Conservation (phyloP, 2,797 vertebrate genomes). For the Rhadinocentrus ornatus region DNA sequence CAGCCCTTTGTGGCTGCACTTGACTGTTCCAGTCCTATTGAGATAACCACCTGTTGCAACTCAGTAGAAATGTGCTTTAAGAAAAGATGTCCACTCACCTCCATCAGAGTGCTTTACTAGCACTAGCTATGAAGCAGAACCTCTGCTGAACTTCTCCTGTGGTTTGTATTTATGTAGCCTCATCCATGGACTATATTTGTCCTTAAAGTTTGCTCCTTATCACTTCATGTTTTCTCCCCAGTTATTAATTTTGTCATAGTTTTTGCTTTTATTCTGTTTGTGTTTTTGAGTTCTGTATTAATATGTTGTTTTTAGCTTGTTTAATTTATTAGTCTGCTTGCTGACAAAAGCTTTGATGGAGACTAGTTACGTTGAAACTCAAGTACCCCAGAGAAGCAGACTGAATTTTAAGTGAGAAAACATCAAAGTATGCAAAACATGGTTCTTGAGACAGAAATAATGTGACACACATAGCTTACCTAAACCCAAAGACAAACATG, state of each 20-base stretch:
- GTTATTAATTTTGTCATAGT: slow-evolving; percentile 62
- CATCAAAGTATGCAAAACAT: slow-evolving; percentile 57
- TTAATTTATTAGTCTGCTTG: slow-evolving; percentile 81
- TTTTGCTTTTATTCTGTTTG: slow-evolving; percentile 64
- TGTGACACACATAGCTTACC: slow-evolving; percentile 38
- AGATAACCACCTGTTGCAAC: slow-evolving; percentile 59
- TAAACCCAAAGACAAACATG: slow-evolving; percentile 56
- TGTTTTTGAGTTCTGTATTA: slow-evolving; percentile 68
- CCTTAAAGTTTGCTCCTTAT: slow-evolving; percentile 37
- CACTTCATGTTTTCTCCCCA: slow-evolving; percentile 7
- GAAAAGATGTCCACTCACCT: slow-evolving; percentile 54
- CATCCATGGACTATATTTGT: slow-evolving; percentile 64
- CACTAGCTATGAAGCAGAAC: slow-evolving; percentile 43
- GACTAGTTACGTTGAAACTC: slow-evolving; percentile 62
- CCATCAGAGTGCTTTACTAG: slow-evolving; percentile 50
- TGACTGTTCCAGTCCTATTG: slow-evolving; percentile 66
- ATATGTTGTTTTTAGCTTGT: slow-evolving; percentile 76
- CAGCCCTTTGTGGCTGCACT: slow-evolving; percentile 55
- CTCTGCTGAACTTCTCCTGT: slow-evolving; percentile 58
- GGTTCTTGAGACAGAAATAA: slow-evolving; percentile 43
- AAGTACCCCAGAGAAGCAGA: slow-evolving; percentile 38
- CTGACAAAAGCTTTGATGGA: slow-evolving; percentile 67
- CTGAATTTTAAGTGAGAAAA: slow-evolving; percentile 49
- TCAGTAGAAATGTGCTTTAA: slow-evolving; percentile 59
- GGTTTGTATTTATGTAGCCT: slow-evolving; percentile 73